Conservation (phyloP, 30 jellyfish, hydroid and myxozoan species). For the Turritopsis rubra region DNA sequence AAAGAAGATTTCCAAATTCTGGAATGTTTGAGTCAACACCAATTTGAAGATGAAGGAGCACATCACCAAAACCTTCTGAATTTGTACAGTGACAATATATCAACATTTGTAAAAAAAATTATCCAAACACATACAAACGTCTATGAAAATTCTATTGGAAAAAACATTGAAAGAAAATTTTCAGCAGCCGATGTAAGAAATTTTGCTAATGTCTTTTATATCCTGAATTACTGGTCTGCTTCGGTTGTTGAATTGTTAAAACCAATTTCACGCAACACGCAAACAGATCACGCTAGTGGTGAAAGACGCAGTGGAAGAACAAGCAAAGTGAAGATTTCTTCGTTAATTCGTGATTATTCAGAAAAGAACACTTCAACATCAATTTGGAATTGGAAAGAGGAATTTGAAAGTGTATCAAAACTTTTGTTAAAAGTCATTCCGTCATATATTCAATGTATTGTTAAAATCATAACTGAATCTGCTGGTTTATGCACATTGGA, state of each 20-base stretch:
- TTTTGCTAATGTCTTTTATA: neutral
- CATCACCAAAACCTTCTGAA: neutral
- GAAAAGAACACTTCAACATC: neutral
- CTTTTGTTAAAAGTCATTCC: constrained; percentile 5
- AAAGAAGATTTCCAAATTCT: constrained; percentile 7
- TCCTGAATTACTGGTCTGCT: neutral
- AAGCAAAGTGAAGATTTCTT: neutral
- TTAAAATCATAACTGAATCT: neutral
- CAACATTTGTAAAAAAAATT: neutral
- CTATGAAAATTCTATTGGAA: too few species aligned
- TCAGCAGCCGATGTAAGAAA: constrained; percentile 2
- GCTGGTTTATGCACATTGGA: neutral
- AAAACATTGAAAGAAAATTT: constrained; percentile 4
- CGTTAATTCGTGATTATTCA: neutral
- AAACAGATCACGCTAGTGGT: neutral
- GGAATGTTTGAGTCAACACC: neutral
- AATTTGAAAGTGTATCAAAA: neutral
- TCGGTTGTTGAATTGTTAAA: neutral
- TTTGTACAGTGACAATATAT: neutral
- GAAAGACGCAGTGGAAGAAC: neutral
- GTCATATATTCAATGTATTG: neutral
- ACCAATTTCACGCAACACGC: neutral
- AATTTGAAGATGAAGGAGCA: neutral
- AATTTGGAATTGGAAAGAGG: constrained; percentile 5
- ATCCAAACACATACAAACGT: neutral